phyloP scores from a whole-genome alignment of 2,888 invertebrate species.

The Bruchidius siliquastri region DNA sequence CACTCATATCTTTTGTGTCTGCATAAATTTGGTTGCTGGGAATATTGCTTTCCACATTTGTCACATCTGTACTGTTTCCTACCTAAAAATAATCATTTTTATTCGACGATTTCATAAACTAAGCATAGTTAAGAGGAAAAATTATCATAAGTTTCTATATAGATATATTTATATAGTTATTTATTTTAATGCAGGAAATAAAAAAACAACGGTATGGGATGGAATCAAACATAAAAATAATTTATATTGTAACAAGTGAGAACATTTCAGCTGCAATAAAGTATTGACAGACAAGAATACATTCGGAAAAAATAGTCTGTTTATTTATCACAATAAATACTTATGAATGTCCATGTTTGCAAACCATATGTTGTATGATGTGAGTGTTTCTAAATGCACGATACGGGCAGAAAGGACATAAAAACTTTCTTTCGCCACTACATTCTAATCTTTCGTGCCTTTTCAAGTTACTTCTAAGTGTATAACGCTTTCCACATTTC shows the following conservation, averaged over 20 bases:
- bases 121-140: no score
- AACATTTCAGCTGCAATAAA: no score
- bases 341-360: background rate
- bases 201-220: no score
- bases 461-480: constrained; percentile 60
- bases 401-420: constrained; percentile 30
- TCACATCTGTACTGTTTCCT: constrained; percentile 17
- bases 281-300: no score
- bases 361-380: background rate
- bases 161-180: no score
- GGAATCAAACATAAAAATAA: no score
- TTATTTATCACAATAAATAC: no score
- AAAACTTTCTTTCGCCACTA: constrained; percentile 57
- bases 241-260: no score
- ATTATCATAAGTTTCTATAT: no score
- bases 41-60: constrained; percentile 29
- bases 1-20: constrained; percentile 29
- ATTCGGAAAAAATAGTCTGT: no score
- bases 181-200: no score
- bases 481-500: constrained; percentile 22
- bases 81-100: background rate
- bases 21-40: constrained; percentile 27
- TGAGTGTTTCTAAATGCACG: background rate
- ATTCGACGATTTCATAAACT: no score
- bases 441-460: constrained; percentile 70